Evolutionary conservation across 2,888 invertebrate species (phyloP), one percentile per base, ranked within the genome.

Genomic region (Cremastinae sp.): DNA sequence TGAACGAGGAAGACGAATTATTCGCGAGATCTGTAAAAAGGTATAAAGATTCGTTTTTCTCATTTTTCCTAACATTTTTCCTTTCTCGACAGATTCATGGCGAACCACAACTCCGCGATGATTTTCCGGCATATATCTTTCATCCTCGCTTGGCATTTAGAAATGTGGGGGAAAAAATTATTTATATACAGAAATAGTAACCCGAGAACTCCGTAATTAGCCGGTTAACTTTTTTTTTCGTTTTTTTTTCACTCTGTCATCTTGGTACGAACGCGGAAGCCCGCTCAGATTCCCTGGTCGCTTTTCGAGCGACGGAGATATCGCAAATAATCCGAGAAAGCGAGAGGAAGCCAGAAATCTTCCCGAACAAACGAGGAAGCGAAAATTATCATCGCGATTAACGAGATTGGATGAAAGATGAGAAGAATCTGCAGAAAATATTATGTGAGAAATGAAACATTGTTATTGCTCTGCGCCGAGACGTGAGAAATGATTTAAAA

Each of bases 251-350:
- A 14, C 12, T 49, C 61, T n/a, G 43, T 59, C 75, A 64, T 75
- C 64, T 56, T 37, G 51, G 58, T n/a, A 41, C 39, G 49, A 64
- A 72, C 72, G 66, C 62, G 75, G 75, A 75, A 72, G 64, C 18
- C 43, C 9, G 12, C 20, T 4, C 9, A 16, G 39, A 7, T 22
- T 43, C 55, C n/a, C n/a, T n/a, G n/a, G n/a, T n/a, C n/a, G n/a
- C n/a, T n/a, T n/a, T 28, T 12, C 4, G 8, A 43, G 41, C 9
- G 45, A 41, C 62, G 58, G 43, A 55, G 51, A 53, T n/a, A n/a
- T 28, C 28, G 28, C 28, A 28, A 51, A 49, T 55, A 51, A 10
- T 3, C 9, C 22, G 14, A 20, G 41, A 41, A 16, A 20, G n/a
- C 20, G 28, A 28, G 28, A 28, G 28, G 28, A 28, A 3, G 28